Base-by-base conservation (phyloP, 1,140 invertebrate species). In the Lepidurus arcticus region DNA sequence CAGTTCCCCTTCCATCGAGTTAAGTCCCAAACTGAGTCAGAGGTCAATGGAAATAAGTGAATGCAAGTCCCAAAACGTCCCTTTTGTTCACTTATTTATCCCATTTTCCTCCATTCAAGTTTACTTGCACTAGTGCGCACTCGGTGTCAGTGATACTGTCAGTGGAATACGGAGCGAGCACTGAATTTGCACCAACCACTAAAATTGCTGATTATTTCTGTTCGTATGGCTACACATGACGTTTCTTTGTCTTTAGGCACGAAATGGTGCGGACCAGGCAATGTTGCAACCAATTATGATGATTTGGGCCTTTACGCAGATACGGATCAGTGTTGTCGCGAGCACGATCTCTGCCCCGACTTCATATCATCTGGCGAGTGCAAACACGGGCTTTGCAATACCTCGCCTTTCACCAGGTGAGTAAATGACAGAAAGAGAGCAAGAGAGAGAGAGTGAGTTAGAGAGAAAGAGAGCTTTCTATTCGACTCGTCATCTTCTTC, bases 241-340 rank as follows among this genome's bases (percentile, higher is more conserved):
- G 34, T 47, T n/a, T 76, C 42, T 80, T 80, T 79, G 65, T 9
- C 42, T 81, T 86, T 88, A 80, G 91, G 91, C 0, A 92, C 91
- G 0, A 91, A 91, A 82, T 92, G 91, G 91, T 92, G 91, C 81
- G 92, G 92, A 10, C 89, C 90, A 4, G 91, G 91, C 80, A 90
- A 88, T 79, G 83, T 87, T 11, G 89, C 91, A 0, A 81, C 81
- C 0, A 86, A 87, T 76, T 91, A 89, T 82, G 85, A 89, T 43
- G 92, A 93, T 53, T 83, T 93, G 34, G 92, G 92, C 0, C 82
- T 84, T 6, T 88, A 91, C 82, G 78, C 83, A 0, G 87, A 88
- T 26, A 90, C 92, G 78, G 92, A 94, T 83, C 84, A 85, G 0
- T 94, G 92, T 80, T 93, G 92, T 82, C 86, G 92, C 24, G 89